Base-by-base conservation (phyloP, 2,888 invertebrate species). In the Thumatha senex region DNA sequence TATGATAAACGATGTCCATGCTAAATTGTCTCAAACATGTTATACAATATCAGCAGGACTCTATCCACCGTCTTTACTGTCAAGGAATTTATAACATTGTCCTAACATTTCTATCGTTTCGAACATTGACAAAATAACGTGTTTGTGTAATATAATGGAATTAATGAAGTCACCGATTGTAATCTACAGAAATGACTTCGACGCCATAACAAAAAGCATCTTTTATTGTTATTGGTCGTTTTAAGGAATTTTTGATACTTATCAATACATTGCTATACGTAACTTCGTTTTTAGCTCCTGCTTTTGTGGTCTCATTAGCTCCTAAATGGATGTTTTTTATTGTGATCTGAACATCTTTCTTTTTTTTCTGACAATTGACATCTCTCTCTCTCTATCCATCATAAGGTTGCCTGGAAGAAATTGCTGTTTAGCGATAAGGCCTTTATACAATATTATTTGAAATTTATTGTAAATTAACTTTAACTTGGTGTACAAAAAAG, bases 1-100 rank as follows among this genome's bases (percentile, higher is more conserved):
- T 67, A 75, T 87, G 86, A 89, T 82, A 86, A 88, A 89, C 79
- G 82, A 80, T 68, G 76, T 66, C 67, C 72, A 65, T 77, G 75
- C 79, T 82, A 87, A 89, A 88, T 88, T 86, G 86, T 88, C 80
- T 72, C 74, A 75, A 8, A 8, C 67, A 65, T 74, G 75, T 76
- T 78, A 70, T 70, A 75, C 68, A 61, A 69, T 79, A 84, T 80
- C 84, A 80, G 80, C 84, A 83, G 85, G 84, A 82, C 77, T 76
- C 78, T 66, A 64, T 57, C 30, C 46, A 33, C 36, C 36, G 40
- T 38, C 51, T 58, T 12, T 18, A 41, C 62, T 56, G 74, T 76
- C 71, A 76, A 73, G 64, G 76, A 75, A 78, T 80, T 72, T 75
- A 76, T 78, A 70, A 74, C 66, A n/a, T 63, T 54, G 46, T 41